Conservation (phyloP, 2,113 vertebrate genomes). For the Nettapus auritus region DNA sequence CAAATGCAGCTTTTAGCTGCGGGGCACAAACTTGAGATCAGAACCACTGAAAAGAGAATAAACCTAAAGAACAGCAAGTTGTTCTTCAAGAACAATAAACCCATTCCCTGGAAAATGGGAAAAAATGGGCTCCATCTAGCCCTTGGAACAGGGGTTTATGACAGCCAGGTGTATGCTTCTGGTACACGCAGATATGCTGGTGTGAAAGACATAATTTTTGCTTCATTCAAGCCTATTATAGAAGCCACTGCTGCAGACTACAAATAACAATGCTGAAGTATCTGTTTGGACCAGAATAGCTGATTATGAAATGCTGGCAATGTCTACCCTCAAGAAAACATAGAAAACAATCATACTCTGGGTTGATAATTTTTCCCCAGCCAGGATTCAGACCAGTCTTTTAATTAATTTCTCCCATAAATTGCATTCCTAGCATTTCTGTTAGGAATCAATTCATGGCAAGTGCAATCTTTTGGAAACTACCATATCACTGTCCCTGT, state of each 20-base stretch:
- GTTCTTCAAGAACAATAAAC: too few species aligned
- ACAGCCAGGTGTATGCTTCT: slow-evolving; percentile 38
- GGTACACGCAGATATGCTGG: slow-evolving; percentile 25
- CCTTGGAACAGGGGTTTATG: background rate
- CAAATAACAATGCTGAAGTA: slow-evolving; percentile 25
- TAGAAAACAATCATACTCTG: slow-evolving; percentile 24
- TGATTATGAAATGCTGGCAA: slow-evolving; percentile 53
- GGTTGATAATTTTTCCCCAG: slow-evolving; percentile 16
- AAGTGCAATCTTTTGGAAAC: background rate
- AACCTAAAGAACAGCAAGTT: background rate
- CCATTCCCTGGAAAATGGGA: slow-evolving; percentile 1
- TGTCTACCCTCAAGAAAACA: slow-evolving; percentile 30
- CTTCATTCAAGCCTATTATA: slow-evolving; percentile 10
- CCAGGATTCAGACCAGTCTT: slow-evolving; percentile 25
- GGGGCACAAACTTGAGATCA: background rate
- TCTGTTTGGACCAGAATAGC: slow-evolving; percentile 34
- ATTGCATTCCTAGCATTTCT: slow-evolving; percentile 37
- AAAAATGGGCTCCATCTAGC: slow-evolving; percentile 6
- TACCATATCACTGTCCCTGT: background rate
- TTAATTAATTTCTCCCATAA: slow-evolving; percentile 54
- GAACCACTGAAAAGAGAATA: slow-evolving; percentile 1
- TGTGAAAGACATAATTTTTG: background rate
- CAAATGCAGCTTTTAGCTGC: background rate
- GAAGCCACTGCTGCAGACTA: slow-evolving; percentile 1
- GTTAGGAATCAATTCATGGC: background rate